phyloP scores from a whole-genome alignment of 2,113 vertebrate species.

The Phyllopteryx taeniolatus region DNA sequence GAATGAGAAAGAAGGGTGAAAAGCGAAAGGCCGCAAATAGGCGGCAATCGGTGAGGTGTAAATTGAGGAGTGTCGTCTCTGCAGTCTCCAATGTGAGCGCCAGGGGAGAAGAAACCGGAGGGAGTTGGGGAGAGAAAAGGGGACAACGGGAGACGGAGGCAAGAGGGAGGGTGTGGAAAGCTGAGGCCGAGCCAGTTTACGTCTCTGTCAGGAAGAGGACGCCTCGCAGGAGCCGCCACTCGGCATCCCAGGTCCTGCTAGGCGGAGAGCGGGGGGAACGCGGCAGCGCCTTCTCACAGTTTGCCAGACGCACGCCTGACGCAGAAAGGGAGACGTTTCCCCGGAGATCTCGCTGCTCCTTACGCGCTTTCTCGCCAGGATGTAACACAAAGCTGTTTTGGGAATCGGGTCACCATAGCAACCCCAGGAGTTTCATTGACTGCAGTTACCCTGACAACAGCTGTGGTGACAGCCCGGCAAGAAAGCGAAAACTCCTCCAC shows the following conservation, averaged over 20 bases:
- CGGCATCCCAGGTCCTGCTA: slow-evolving; percentile 39
- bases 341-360: slow-evolving; percentile 60
- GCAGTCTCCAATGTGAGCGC: slow-evolving; percentile 62
- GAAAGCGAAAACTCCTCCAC: slow-evolving; percentile 61
- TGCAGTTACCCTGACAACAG: slow-evolving; percentile 71
- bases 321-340: slow-evolving; percentile 36
- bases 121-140: slow-evolving; percentile 45
- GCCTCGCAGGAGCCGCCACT: slow-evolving; percentile 52
- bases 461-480: slow-evolving; percentile 51
- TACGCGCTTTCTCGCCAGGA: slow-evolving; percentile 54
- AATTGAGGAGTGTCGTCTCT: slow-evolving; percentile 69
- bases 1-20: slow-evolving; percentile 62
- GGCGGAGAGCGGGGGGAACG: slow-evolving; percentile 45
- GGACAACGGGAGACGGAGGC: slow-evolving; percentile 21
- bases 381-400: slow-evolving; percentile 61
- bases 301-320: slow-evolving; percentile 44
- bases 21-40: slow-evolving; percentile 60
- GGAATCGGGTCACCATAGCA: slow-evolving; percentile 71
- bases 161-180: slow-evolving; percentile 30
- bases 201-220: slow-evolving; percentile 59
- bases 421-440: slow-evolving; percentile 71
- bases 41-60: slow-evolving; percentile 61
- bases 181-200: slow-evolving; percentile 56
- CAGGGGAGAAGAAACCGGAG: slow-evolving; percentile 31
- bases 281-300: slow-evolving; percentile 30